These are phyloP conservation scores for Nycticebus coucang DNA, from an alignment of 2,113 vertebrate genomes.

Conservation along the genomic window DNA sequence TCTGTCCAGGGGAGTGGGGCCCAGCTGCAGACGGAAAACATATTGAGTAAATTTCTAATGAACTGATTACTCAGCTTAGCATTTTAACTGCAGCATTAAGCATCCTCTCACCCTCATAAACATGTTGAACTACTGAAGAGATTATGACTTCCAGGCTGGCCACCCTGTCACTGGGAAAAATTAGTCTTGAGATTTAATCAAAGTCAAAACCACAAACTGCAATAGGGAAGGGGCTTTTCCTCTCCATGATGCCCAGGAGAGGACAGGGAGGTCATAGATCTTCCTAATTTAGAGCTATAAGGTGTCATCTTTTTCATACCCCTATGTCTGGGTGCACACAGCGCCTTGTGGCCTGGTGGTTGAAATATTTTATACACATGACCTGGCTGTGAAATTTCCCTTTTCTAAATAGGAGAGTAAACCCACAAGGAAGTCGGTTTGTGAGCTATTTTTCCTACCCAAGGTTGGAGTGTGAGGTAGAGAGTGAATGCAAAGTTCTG, in stretches of 20 bases:
- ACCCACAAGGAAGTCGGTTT: neutral
- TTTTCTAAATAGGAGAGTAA: neutral
- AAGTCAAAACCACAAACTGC: slow-evolving; percentile 62
- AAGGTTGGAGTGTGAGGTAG: neutral
- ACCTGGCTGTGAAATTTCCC: neutral
- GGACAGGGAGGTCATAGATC: neutral
- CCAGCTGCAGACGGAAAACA: slow-evolving; percentile 72
- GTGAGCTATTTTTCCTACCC: neutral
- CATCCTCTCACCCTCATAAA: slow-evolving; percentile 79
- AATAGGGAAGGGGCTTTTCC: neutral
- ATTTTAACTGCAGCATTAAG: slow-evolving; percentile 82
- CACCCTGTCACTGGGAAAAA: slow-evolving; percentile 77
- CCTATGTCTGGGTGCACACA: neutral
- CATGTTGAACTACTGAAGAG: slow-evolving; percentile 76
- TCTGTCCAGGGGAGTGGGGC: slow-evolving; percentile 55
- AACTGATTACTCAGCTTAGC: slow-evolving; percentile 83
- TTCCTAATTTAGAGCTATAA: slow-evolving; percentile 4
- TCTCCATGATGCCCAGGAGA: neutral
- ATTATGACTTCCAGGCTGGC: slow-evolving; percentile 74
- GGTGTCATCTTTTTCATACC: neutral
- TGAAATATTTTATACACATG: neutral
- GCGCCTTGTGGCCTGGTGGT: neutral
- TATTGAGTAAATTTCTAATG: slow-evolving; percentile 81
- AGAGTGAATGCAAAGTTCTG: neutral
- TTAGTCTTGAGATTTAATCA: slow-evolving; percentile 80